Base-by-base conservation (phyloP, 2,797 vertebrate species). In the Lepilemur ruficaudatus region DNA sequence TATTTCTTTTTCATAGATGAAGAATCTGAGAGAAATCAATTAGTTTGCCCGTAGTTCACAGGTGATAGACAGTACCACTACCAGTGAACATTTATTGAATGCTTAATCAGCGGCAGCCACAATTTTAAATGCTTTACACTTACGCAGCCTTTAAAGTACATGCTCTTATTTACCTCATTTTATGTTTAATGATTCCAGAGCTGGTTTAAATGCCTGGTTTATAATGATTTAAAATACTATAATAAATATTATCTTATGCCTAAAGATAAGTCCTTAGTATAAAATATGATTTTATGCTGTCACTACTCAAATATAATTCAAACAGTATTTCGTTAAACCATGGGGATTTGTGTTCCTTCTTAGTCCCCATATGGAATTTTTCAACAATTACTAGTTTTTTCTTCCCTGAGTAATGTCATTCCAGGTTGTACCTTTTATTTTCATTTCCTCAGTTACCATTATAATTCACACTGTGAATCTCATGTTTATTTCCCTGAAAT, bases 161-260 rank as follows among this genome's bases (percentile, higher is more conserved):
- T 72, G 10, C 13, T 43, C 59, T 88, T 92, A 57, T 22, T 78
- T 57, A 83, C 32, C n/a, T 95, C 23, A 43, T 55, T 84, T 95
- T 94, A 28, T 79, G 13, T 88, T 94, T 94, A 75, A 81, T 75
- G 11, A n/a, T 89, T 97, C 78, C 69, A 89, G 46, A 86, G 32
- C n/a, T 85, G 30, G 9, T 72, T 75, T 91, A 75, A 92, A 46
- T 85, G 76, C 20, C 30, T 87, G n/a, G 3, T 76, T 89, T 90
- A 65, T 84, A 91, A 87, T 92, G 14, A 84, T 90, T 80, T 93
- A n/a, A 95, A 94, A 85, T 94, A 81, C 43, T 92, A 9, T 55
- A 55, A 22, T 55, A 57, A 41, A 32, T 78, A 69, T 20, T 88
- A 9, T 57, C 46, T 76, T 86, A 2, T 89, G 86, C 52, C 25